Evolutionary conservation across 2,888 invertebrate species (phyloP), one percentile per base, ranked within the genome.

Genomic region (Gisinianus flammeolus): DNA sequence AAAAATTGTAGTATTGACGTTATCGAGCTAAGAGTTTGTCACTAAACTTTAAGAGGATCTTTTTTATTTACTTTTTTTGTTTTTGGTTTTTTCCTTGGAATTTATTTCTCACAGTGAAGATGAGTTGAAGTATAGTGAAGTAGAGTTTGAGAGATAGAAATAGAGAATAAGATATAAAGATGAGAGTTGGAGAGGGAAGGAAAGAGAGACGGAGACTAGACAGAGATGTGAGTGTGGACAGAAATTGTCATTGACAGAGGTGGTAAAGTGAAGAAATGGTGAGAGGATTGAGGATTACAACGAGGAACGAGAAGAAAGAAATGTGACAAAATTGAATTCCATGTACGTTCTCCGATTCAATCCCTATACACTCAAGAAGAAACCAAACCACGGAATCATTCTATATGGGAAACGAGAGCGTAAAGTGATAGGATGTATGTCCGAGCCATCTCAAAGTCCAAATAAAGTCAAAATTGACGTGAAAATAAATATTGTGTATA

Each of bases 241-340:
- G 52, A 16, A 44, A 44, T 12, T 44, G 52, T 12, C 52, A 44
- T 8, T 44, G 52, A 10, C 8, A 44, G 52, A 44, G 16, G 16
- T n/a, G n/a, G n/a, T n/a, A n/a, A n/a, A n/a, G n/a, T n/a, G n/a
- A n/a, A n/a, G n/a, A n/a, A n/a, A n/a, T n/a, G n/a, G n/a, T n/a
- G 52, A 44, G 52, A 16, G 16, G 10, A 44, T 8, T 12, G 52
- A 44, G 52, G 52, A 44, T 44, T 44, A 44, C 52, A 44, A n/a
- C n/a, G n/a, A n/a, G n/a, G n/a, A n/a, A n/a, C n/a, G 52, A 16
- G 52, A 44, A 44, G 52, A 44, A 44, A 44, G 64, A 64, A 24
- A 26, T n/a, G 24, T 6, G 24, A 64, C 12, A 22, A 64, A 64
- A 64, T 64, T 64, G 64, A 64, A 64, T 64, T 64, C 24, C 26